Percentiles rank a stretch among this genome's conserved stretches.
Evolutionary conservation across 1,140 invertebrate species (phyloP).

Genomic region (Drosophila seguyi): DNA sequence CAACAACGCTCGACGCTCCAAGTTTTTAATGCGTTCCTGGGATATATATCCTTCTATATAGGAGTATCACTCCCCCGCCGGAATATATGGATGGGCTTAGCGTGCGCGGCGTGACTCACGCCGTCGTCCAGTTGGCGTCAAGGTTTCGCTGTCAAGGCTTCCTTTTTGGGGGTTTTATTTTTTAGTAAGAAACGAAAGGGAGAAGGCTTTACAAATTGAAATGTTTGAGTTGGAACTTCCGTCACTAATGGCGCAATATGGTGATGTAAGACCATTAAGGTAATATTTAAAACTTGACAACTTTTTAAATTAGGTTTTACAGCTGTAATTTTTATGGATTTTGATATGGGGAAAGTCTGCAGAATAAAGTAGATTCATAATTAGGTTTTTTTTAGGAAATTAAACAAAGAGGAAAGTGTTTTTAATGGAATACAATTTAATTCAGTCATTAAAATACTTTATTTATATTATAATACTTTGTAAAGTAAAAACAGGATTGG

Average conservation of each 20-base stretch:
- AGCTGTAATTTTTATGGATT: background rate
- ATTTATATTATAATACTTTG: background rate
- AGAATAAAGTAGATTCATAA: too few relatives aligned
- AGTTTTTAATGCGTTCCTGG: slow-evolving; percentile 72
- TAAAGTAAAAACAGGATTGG: background rate
- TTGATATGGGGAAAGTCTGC: background rate
- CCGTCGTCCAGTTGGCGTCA: slow-evolving; percentile 43
- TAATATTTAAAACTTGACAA: slow-evolving; percentile 5
- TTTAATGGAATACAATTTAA: background rate
- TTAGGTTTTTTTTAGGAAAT: background rate
- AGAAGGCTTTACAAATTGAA: slow-evolving; percentile 22
- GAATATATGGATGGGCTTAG: slow-evolving; percentile 51
- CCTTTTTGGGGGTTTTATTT: slow-evolving; percentile 13
- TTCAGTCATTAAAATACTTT: background rate
- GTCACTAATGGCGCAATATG: slow-evolving; percentile 7
- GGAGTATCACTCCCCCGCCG: slow-evolving; percentile 14
- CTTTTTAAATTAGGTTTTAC: background rate
- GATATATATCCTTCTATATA: slow-evolving; percentile 36
- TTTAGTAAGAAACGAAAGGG: slow-evolving; percentile 1
- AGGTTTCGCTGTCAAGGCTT: slow-evolving; percentile 56
- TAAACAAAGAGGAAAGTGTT: background rate
- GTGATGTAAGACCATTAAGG: slow-evolving; percentile 2
- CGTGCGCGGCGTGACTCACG: slow-evolving; percentile 67
- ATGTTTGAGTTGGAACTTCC: slow-evolving; percentile 14
- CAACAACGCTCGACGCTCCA: slow-evolving; percentile 37